Percentiles rank a stretch among this genome's conserved stretches.
Evolutionary conservation across 2,888 invertebrate genomes (phyloP).

Genomic region (Philonicus albiceps): DNA sequence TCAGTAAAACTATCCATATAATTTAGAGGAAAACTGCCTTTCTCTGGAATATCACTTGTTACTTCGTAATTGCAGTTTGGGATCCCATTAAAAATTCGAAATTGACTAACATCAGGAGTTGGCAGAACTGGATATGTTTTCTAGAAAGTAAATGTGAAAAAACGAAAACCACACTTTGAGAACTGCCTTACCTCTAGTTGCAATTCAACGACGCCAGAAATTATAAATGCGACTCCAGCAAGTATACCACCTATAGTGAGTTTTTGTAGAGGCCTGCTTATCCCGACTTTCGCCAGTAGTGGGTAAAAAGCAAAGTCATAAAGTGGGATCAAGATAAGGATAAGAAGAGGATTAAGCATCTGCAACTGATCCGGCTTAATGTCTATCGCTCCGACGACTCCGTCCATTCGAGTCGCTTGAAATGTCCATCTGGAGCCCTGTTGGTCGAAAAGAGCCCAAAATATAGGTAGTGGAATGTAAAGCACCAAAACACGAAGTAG

Average conservation of each 20-base stretch:
- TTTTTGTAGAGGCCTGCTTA: conserved; percentile 82
- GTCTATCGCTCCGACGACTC: conserved; percentile 75
- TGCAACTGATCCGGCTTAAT: conserved; percentile 95
- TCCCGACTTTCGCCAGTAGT: conserved; percentile 71
- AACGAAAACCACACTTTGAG: not conserved
- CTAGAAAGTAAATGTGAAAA: conserved; percentile 59
- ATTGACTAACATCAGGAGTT: conserved; percentile 68
- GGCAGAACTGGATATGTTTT: conserved; percentile 73
- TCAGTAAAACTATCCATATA: conserved; percentile 51
- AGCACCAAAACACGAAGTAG: conserved; percentile 78
- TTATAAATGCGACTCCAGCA: conserved; percentile 84
- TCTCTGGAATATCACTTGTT: conserved; percentile 50
- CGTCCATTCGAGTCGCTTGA: conserved; percentile 89
- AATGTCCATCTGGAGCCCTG: conserved; percentile 93
- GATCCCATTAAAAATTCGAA: conserved; percentile 75
- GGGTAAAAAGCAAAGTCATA: conserved; percentile 86
- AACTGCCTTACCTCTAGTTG: conserved; percentile 69
- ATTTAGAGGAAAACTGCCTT: conserved; percentile 50
- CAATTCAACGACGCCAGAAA: conserved; percentile 86
- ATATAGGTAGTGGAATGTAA: conserved; percentile 87
- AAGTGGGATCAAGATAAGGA: conserved; percentile 84
- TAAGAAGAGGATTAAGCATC: conserved; percentile 87
- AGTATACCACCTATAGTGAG: conserved; percentile 88
- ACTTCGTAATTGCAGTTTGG: conserved; percentile 62
- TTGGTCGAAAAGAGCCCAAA: conserved; percentile 95